Percentiles rank a stretch among this genome's conserved stretches.
Evolutionary conservation across 2,797 vertebrate genomes (phyloP).

Genomic region (Acropternis orthonyx): DNA sequence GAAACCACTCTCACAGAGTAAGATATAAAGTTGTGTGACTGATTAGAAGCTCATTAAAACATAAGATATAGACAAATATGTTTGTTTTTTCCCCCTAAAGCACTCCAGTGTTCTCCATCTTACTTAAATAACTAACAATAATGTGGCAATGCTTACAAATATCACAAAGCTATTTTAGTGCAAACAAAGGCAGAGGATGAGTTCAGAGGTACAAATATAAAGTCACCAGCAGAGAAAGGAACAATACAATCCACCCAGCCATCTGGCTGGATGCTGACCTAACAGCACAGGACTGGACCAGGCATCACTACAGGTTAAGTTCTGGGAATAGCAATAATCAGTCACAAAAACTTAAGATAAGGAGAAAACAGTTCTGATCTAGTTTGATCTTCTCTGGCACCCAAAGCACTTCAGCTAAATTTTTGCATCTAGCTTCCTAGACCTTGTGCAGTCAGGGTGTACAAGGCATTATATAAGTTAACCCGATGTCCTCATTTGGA

Average conservation of each 20-base stretch:
- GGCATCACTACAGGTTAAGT: background rate
- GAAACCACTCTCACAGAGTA: background rate
- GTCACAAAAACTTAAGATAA: background rate
- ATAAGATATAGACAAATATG: background rate
- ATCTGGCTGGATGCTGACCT: background rate
- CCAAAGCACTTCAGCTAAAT: background rate
- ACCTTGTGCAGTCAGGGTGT: background rate
- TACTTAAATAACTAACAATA: background rate
- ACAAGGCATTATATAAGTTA: background rate
- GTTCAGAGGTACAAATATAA: background rate
- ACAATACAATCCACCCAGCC: background rate
- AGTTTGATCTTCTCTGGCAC: background rate
- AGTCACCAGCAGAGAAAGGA: background rate
- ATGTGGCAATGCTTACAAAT: background rate
- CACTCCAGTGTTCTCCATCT: background rate
- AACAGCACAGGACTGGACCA: background rate
- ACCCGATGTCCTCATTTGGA: background rate
- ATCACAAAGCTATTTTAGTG: background rate
- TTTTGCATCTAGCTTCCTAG: background rate
- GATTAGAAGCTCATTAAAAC: background rate
- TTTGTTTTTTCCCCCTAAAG: background rate
- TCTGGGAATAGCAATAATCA: background rate
- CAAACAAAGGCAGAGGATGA: background rate
- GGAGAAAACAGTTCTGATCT: background rate
- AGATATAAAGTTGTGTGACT: background rate